Evolutionary conservation across 2,797 vertebrate species (phyloP).

Genomic region (Manis pentadactyla): DNA sequence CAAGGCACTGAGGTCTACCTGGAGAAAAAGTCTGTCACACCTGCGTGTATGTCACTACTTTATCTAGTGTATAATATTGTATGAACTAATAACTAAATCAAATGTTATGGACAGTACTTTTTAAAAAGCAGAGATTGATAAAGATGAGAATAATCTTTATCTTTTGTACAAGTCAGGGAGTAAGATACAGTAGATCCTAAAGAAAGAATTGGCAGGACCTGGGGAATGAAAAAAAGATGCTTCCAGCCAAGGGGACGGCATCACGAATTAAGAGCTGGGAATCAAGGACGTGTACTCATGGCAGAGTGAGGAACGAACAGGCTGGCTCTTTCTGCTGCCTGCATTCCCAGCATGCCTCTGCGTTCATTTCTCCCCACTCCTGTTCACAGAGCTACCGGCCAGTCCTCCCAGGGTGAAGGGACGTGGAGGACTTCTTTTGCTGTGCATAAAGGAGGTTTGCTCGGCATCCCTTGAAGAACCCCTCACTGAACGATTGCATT

Average conservation of each 20-base stretch:
- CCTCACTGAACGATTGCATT: neutral
- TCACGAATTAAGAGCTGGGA: neutral
- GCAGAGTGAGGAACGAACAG: neutral
- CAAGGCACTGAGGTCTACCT: neutral
- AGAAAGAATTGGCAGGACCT: neutral
- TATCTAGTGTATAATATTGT: neutral
- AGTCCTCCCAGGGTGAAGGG: neutral
- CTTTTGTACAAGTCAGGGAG: neutral
- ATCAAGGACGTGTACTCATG: neutral
- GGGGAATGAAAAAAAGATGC: neutral
- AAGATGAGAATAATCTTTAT: neutral
- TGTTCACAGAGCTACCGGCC: neutral
- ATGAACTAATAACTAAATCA: neutral
- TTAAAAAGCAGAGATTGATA: neutral
- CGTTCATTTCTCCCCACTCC: neutral
- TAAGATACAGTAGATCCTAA: neutral
- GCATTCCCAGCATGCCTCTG: neutral
- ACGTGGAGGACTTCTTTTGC: neutral
- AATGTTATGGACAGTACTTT: neutral
- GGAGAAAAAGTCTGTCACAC: neutral
- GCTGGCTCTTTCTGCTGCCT: neutral
- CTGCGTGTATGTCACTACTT: neutral
- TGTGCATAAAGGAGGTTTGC: neutral
- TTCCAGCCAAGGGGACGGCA: neutral
- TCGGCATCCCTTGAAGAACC: neutral